Conservation (phyloP, 2,797 vertebrate species). For the Brachymystax lenok region DNA sequence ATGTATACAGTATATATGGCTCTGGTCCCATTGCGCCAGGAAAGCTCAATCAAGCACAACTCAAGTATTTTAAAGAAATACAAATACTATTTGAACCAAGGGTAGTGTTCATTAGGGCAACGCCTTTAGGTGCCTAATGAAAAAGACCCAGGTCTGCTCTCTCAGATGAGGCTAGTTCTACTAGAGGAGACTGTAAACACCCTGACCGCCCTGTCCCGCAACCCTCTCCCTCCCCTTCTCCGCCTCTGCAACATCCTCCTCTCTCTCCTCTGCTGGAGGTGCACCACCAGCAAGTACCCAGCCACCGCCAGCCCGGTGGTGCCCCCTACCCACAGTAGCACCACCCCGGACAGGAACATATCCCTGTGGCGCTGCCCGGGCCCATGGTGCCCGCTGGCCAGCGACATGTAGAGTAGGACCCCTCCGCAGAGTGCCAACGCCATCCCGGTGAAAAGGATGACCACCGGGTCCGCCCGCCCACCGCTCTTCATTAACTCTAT, state of each 20-base stretch:
- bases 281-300: slow-evolving; percentile 49
- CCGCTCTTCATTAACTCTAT: slow-evolving; percentile 91
- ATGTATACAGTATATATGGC: not conserved
- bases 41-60: not conserved
- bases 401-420: slow-evolving; percentile 79
- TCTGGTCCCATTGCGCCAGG: not conserved
- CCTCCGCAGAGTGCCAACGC: slow-evolving; percentile 82
- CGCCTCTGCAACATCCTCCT: slow-evolving; percentile 47
- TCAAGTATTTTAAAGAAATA: not conserved
- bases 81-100: not conserved
- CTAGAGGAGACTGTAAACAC: slow-evolving; percentile 88
- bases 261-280: slow-evolving; percentile 54
- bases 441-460: slow-evolving; percentile 82
- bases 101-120: not conserved
- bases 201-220: slow-evolving; percentile 47
- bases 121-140: not conserved
- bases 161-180: slow-evolving; percentile 87
- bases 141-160: slow-evolving; percentile 33
- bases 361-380: slow-evolving; percentile 68
- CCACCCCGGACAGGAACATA: slow-evolving; percentile 84
- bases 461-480: slow-evolving; percentile 81
- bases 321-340: slow-evolving; percentile 76
- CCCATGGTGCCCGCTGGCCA: slow-evolving; percentile 42
- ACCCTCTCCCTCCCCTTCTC: slow-evolving; percentile 48
- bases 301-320: slow-evolving; percentile 73